Evolutionary conservation across 2,888 invertebrate genomes (phyloP), one percentile per base, ranked within the genome.

Genomic region (Athalia cordata): DNA sequence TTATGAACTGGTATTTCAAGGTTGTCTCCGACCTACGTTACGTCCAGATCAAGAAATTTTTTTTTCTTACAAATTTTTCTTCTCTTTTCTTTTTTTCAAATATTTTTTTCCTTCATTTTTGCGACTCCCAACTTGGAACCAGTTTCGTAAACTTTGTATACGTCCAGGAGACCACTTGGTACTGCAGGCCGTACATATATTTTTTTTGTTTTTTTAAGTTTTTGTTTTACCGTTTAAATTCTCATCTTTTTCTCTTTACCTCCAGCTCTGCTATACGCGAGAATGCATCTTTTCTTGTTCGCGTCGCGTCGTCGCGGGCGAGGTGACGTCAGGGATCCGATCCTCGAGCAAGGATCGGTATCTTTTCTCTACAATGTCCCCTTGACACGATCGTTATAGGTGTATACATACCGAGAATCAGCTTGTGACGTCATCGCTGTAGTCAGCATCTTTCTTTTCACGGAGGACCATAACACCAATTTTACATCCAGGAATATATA

Each of bases 1-100:
- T 72, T n/a, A n/a, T n/a, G 59, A 72, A 72, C 72, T 72, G 72
- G 72, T 72, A 72, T 72, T 72, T 72, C 72, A 72, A 72, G 72
- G 72, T 72, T 59, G 72, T 72, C 72, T 72, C 59, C 72, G 72
- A 49, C 72, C 59, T 57, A 57, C 59, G 59, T 72, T 72, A 59
- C 72, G 57, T 57, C 57, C 52, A 59, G 72, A 59, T 72, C 72
- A 8, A 47, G 59, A 47, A 3, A 47, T 11, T 15, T 67, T 52
- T 67, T 72, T 57, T 4, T 65, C 64, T n/a, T n/a, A n/a, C n/a
- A 29, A n/a, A 55, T 55, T n/a, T n/a, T 7, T 55, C 9, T 55
- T 55, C 4, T 55, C 55, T 4, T 11, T 55, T n/a, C 55, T 55
- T 55, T 0, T 52, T 55, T 9, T 29, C 29, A 29, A n/a, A 29